Evolutionary conservation across 2,888 invertebrate genomes (phyloP).

Genomic region (Rutpela maculata): DNA sequence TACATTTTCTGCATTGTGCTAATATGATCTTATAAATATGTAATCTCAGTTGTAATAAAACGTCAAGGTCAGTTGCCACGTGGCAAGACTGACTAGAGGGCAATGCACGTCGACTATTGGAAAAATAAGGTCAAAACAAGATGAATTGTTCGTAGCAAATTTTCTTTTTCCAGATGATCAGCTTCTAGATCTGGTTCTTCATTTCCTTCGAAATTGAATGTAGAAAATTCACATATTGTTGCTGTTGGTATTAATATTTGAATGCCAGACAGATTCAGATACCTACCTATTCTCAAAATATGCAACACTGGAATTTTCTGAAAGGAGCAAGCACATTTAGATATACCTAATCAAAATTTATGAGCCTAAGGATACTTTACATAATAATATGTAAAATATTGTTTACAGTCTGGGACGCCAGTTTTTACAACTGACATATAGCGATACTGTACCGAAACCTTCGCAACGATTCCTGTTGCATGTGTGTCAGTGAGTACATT

Average conservation of each 20-base stretch:
- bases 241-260: too few species aligned
- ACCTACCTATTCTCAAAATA: not conserved
- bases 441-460: not conserved
- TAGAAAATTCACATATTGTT: too few species aligned
- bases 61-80: not conserved
- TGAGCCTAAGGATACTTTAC: not conserved
- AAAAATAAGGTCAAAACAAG: not conserved
- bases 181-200: too few species aligned
- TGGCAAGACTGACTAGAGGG: not conserved
- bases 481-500: constrained; percentile 6
- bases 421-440: not conserved
- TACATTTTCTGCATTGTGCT: not conserved
- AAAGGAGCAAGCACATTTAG: not conserved
- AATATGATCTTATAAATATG: not conserved
- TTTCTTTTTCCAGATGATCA: not conserved
- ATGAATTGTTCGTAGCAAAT: not conserved
- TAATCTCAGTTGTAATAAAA: not conserved
- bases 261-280: not conserved
- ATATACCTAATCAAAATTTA: not conserved
- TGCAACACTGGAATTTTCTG: not conserved
- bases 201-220: too few species aligned
- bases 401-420: not conserved
- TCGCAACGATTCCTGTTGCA: not conserved
- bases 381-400: not conserved
- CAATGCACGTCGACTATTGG: not conserved